Conservation (phyloP, 2,113 vertebrate genomes). For the Malurus cyaneus region DNA sequence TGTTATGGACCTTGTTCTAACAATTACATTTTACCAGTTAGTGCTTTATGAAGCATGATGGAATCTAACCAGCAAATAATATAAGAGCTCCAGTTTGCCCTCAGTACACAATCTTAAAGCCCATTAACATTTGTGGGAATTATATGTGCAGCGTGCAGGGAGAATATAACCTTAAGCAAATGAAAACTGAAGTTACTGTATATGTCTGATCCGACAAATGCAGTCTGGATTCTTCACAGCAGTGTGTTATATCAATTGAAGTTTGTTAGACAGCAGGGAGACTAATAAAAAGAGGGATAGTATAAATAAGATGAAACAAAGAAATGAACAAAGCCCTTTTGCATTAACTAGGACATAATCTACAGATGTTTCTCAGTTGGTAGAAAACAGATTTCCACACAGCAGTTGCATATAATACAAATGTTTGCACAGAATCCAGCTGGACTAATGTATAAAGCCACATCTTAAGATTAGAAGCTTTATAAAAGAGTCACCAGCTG, state of each 20-base stretch:
- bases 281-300: conserved; percentile 53
- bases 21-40: conserved; percentile 52
- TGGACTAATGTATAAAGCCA: conserved; percentile 18
- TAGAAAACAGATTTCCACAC: conserved; percentile 62
- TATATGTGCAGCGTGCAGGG: neutral
- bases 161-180: conserved; percentile 38
- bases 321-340: conserved; percentile 29
- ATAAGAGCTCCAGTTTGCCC: conserved; percentile 35
- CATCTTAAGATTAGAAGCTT: conserved; percentile 2
- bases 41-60: conserved; percentile 48
- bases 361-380: conserved; percentile 65
- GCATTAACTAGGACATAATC: conserved; percentile 39
- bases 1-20: conserved; percentile 23
- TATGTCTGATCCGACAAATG: neutral
- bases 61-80: conserved; percentile 36
- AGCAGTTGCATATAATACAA: conserved; percentile 39
- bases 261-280: conserved; percentile 59
- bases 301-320: conserved; percentile 28
- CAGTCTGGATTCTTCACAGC: conserved; percentile 38
- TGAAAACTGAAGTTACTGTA: conserved; percentile 7
- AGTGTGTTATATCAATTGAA: conserved; percentile 32
- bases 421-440: conserved; percentile 46
- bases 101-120: conserved; percentile 34
- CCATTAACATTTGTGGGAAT: conserved; percentile 54
- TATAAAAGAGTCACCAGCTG: neutral